Evolutionary conservation across 2,113 vertebrate genomes (phyloP), one percentile per base, ranked within the genome.

Genomic region (Nycticryphes semicollaris): DNA sequence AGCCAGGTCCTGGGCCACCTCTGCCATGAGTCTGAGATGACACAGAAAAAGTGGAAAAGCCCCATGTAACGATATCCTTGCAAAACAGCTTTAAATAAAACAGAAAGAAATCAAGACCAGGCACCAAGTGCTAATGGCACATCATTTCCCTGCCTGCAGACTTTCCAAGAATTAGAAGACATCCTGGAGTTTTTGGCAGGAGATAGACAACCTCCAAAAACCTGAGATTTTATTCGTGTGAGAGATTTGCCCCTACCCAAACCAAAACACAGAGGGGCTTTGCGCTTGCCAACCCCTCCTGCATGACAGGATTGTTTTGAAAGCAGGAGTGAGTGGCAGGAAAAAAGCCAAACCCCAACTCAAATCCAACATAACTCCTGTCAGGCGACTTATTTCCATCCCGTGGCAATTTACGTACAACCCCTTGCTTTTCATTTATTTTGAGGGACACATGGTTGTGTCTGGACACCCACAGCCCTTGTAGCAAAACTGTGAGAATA

Each of bases 1-100:
- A n/a, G 12, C 31, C 31, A 69, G 12, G 23, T 53, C 23, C 66
- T 51, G 18, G 17, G 27, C 14, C 57, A 76, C 69, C 51, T 74
- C 77, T 84, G n/a, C 20, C 47, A 1, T 39, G 45, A 30, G 24
- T 60, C 27, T 85, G 54, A 59, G 5, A 31, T 8, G 31, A 48
- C 22, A 60, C 4, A 78, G 53, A 39, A 69, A 20, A 75, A 51
- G 19, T 41, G 21, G 23, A 30, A 87, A 89, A 64, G 9, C 16
- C 7, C 22, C 27, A 31, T 0, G 1, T n/a, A 70, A 28, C 1
- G 0, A 25, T 24, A 62, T 12, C 10, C 35, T 60, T 77, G 35
- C 23, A 69, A 90, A 91, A 53, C 18, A 33, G 12, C 48, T 80
- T 35, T 30, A 63, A 74, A 72, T 72, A 59, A 92, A 93, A 62